Base-by-base conservation (phyloP, 2,113 vertebrate genomes). In the Perca schrenkii region DNA sequence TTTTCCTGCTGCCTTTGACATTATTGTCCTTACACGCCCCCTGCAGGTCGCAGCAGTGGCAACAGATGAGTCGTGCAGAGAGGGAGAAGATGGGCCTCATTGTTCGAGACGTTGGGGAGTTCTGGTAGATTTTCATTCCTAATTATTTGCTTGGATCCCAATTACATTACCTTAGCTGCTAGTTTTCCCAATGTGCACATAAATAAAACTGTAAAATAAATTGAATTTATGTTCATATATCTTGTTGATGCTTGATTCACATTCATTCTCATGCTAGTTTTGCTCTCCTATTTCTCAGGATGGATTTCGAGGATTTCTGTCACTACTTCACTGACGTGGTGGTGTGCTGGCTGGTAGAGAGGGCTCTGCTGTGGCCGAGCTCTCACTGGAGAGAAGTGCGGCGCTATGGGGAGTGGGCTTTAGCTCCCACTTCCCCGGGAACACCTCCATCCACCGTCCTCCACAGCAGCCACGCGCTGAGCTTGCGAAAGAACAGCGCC, bases 291-390 rank as follows among this genome's bases (percentile, higher is more conserved):
- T 22, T 21, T 34, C 47, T 74, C 82, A 96, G 96, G 96, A 96
- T 96, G 95, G 94, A 95, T 53, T 95, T 96, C 61, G 86, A 94
- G 75, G 95, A 96, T 84, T 96, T 96, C 91, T 96, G 95, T 52
- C 79, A 40, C 62, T 92, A 94, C 91, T 97, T 96, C 90, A 96
- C 96, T 3, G 96, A 97, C 14, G 88, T 96, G 80, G 95, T 96
- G 40, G 90, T 96, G 72, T 97, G 96, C 74, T 89, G 93, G 8
- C 85, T 95, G 86, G 90, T 92, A 58, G 94, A 96, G 80, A 89
- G 74, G 28, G 43, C 92, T 47, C 74, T 93, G 66, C 86, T 96
- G 67, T 95, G 95, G 93, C 90, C 90, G 8, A 86, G 86, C 50
- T 88, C 90, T 8, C 93, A 93, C 58, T 96, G 96, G 96, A 92